phyloP scores from a whole-genome alignment of 2,797 vertebrate genomes.

The Oreochromis mossambicus region DNA sequence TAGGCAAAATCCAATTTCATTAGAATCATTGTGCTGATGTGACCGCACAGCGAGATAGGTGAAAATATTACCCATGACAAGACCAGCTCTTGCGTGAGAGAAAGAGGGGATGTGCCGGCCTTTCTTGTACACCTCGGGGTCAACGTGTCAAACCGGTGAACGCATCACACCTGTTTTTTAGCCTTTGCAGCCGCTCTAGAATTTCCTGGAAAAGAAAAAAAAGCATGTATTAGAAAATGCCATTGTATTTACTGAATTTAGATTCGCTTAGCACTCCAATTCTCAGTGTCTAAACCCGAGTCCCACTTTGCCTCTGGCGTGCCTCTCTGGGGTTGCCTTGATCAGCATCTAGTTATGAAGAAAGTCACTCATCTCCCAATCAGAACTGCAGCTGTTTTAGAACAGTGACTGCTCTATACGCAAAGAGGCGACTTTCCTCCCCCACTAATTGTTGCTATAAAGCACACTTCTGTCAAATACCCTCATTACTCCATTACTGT shows the following conservation, averaged over 20 bases:
- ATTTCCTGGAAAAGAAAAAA: conserved; percentile 18
- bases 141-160: conserved; percentile 49
- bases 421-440: conserved; percentile 46
- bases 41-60: conserved; percentile 18
- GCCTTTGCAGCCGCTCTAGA: conserved; percentile 2
- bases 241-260: neutral
- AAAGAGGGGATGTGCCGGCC: conserved; percentile 17
- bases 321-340: neutral
- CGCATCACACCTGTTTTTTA: conserved; percentile 40
- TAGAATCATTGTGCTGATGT: conserved; percentile 38
- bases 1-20: conserved; percentile 47
- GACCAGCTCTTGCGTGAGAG: conserved; percentile 50
- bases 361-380: neutral
- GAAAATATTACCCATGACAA: conserved; percentile 52
- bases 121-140: conserved; percentile 41
- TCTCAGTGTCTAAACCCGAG: neutral
- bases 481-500: conserved; percentile 59
- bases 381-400: conserved; percentile 48
- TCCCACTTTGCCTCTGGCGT: neutral
- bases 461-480: conserved; percentile 51
- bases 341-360: conserved; percentile 15
- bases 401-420: conserved; percentile 35
- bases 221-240: neutral
- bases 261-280: neutral
- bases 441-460: conserved; percentile 49